Percentiles rank a stretch among this genome's conserved stretches.
phyloP scores from a whole-genome alignment of 1,140 invertebrate species.

The Aradophagus sp. region DNA sequence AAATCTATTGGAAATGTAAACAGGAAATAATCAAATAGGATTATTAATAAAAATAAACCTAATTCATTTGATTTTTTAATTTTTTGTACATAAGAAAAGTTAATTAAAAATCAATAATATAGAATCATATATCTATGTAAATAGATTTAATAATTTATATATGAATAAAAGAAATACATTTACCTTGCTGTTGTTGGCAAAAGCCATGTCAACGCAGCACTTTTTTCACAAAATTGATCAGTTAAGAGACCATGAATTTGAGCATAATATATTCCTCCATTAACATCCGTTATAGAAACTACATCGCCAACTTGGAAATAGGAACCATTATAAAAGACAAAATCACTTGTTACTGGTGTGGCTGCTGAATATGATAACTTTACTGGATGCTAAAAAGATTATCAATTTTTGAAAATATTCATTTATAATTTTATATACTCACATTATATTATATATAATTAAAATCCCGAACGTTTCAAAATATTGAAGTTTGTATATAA shows the following conservation, averaged over 20 bases:
- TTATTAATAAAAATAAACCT: too few species aligned
- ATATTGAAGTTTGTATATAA: too few species aligned
- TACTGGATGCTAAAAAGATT: conserved; percentile 33
- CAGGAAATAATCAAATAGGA: too few species aligned
- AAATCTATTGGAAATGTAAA: too few species aligned
- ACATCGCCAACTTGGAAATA: conserved; percentile 95
- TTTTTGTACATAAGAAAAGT: too few species aligned
- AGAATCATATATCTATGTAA: too few species aligned
- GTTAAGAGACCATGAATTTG: conserved; percentile 92
- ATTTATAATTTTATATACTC: too few species aligned
- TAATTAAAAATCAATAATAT: too few species aligned
- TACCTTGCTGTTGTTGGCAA: conserved; percentile 85
- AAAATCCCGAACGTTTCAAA: background rate
- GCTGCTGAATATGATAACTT: conserved; percentile 34
- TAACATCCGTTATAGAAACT: conserved; percentile 87
- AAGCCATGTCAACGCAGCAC: conserved; percentile 94
- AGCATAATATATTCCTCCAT: conserved; percentile 88
- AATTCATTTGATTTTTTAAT: too few species aligned
- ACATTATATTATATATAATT: conserved; percentile 1
- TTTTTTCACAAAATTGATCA: conserved; percentile 95
- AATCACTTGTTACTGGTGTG: conserved; percentile 86
- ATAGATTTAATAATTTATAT: background rate
- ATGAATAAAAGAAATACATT: conserved; percentile 7
- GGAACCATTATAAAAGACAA: conserved; percentile 88
- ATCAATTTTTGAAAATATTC: too few species aligned